Base-by-base conservation (phyloP, 2,888 invertebrate species). In the Pseudanteris insignis region DNA sequence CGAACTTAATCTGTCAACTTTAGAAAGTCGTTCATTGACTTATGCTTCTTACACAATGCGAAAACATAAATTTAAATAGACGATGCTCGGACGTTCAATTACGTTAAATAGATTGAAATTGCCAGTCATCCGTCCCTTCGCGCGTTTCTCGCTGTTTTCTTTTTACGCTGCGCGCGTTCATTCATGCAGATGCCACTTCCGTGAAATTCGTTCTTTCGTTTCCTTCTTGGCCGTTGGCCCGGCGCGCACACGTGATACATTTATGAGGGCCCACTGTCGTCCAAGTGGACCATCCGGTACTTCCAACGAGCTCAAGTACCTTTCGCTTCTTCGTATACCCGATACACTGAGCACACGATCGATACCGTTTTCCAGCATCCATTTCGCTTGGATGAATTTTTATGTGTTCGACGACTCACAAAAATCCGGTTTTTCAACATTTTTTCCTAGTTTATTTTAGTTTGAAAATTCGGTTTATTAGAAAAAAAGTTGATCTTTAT, bases 11-110 rank as follows among this genome's bases (percentile, higher is more conserved):
- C 53, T 30, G 48, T 53, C 53, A 44, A 41, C 63, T 63, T 57
- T 63, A 63, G 63, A 63, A 58, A 63, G 58, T 46, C 63, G 58
- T 48, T 48, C 53, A 34, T 63, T 63, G 63, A 63, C 63, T 54
- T 41, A 54, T 11, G 48, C 43, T 40, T 54, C 54, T 58, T 63
- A 58, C 54, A 50, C 63, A 63, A 63, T 63, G 48, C 58, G 43
- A 53, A 53, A 63, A 58, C 41, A 46, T 44, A 48, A 62, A 57
- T 37, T 47, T 28, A 15, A 11, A 41, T 36, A 47, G 51, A 55
- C 38, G 43, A 29, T 10, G 37, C 40, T 40, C 25, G 46, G 43
- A 40, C 57, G 41, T 18, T 24, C 62, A 47, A 62, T 62, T 57
- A 53, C 37, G 34, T 44, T 51, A 53, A 51, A 47, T 26, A 34